A percentile compares a stretch with the other conserved stretches of the same genome.
Evolutionary conservation across 2,797 vertebrate species (phyloP).

Genomic region (Lates japonicus): DNA sequence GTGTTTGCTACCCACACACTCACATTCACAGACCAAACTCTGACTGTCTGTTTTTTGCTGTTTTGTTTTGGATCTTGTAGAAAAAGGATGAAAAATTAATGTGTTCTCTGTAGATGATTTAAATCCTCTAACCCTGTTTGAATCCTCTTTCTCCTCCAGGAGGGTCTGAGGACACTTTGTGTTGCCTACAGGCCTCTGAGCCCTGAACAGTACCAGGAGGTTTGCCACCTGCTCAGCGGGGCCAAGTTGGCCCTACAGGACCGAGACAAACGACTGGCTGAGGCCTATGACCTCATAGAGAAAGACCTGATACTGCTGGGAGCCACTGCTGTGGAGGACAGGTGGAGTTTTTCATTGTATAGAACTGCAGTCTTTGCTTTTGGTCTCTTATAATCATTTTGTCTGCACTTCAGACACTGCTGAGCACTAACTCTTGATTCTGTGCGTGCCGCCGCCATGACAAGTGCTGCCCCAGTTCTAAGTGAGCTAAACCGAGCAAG

Average conservation of each 20-base stretch:
- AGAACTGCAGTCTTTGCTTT: neutral
- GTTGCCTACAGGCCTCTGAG: slow-evolving; percentile 93
- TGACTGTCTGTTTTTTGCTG: neutral
- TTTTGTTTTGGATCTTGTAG: neutral
- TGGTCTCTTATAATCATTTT: neutral
- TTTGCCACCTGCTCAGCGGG: slow-evolving; percentile 84
- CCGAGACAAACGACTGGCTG: slow-evolving; percentile 92
- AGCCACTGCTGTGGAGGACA: slow-evolving; percentile 97
- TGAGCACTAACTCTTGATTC: neutral
- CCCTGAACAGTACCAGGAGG: slow-evolving; percentile 86
- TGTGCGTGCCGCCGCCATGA: neutral
- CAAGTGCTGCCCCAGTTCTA: slow-evolving; percentile 45
- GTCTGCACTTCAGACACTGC: slow-evolving; percentile 3
- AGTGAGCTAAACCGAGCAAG: slow-evolving; percentile 3
- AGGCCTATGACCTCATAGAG: slow-evolving; percentile 95
- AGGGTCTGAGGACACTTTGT: slow-evolving; percentile 95
- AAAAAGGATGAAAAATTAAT: neutral
- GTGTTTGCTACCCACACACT: slow-evolving; percentile 6
- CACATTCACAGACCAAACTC: neutral
- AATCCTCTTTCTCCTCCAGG: slow-evolving; percentile 80
- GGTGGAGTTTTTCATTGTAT: slow-evolving; percentile 76
- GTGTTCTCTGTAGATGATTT: neutral
- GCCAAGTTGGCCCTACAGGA: slow-evolving; percentile 95
- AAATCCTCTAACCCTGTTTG: neutral
- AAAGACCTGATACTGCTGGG: slow-evolving; percentile 93